These are phyloP conservation scores for Terrapene triunguis DNA, from an alignment of 2,113 vertebrate genomes.

Conservation along the genomic window DNA sequence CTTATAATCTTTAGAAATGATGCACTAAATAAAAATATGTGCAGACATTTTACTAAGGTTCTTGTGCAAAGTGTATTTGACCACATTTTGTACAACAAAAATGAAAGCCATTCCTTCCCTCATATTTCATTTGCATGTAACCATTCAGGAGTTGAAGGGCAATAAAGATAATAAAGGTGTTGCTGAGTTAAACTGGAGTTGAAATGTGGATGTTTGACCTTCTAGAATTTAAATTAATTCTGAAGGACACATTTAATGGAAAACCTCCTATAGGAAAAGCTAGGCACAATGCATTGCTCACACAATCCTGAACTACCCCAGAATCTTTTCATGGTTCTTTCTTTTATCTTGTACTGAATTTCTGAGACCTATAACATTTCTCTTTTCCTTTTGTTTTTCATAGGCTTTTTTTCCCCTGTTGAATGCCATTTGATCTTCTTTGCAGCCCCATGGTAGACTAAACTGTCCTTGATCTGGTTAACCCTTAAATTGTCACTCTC, in stretches of 20 bases:
- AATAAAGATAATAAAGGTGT: neutral
- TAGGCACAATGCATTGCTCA: neutral
- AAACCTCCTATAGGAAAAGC: neutral
- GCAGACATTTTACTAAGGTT: neutral
- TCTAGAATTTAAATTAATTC: neutral
- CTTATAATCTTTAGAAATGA: neutral
- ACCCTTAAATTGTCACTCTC: neutral
- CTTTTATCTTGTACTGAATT: neutral
- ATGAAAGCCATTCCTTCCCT: neutral
- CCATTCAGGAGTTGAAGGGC: neutral
- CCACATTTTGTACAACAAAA: neutral
- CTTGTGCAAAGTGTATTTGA: neutral
- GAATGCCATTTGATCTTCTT: neutral
- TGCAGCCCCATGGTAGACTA: neutral
- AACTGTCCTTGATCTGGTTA: neutral
- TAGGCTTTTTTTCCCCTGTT: neutral
- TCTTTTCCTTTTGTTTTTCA: neutral
- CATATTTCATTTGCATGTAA: neutral
- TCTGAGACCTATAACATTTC: neutral
- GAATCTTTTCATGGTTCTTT: neutral
- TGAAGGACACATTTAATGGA: neutral
- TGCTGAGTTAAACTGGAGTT: neutral
- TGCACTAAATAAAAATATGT: neutral
- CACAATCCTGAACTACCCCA: neutral
- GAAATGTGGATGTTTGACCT: slow-evolving; percentile 3